Evolutionary conservation across 1,140 invertebrate genomes (phyloP), one percentile per base, ranked within the genome.

Genomic region (Drosophila oshimai): DNA sequence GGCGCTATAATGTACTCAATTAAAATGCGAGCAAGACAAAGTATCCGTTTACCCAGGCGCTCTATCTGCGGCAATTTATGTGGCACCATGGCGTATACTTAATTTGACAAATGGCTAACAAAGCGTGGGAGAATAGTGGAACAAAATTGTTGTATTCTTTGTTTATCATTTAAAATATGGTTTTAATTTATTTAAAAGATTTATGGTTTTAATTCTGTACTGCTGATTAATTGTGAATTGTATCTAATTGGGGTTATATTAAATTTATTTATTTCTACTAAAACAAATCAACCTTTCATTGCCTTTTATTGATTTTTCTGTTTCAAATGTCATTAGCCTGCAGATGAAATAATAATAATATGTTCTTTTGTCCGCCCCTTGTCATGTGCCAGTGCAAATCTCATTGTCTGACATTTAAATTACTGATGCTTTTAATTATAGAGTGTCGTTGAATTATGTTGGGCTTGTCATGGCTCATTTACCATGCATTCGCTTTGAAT

Each of bases 1-100:
- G 29, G 18, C 45, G 9, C 13, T 71, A 44, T 71, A 71, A 71
- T 71, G 68, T 49, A 50, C 53, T 71, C 33, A 34, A 62, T 62
- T 72, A 72, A 72, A 72, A 72, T 61, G 31, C 28, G 54, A 39
- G 44, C 44, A 70, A 50, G 53, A 41, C 62, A 41, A 70, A 68
- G 64, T 69, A 29, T 41, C 29, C 51, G 33, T 36, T 69, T 28
- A 57, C 58, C 51, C 51, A 20, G 37, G 18, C 53, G 22, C 58
- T 62, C 53, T 64, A 64, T 64, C 34, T 47, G 42, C 33, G 42
- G 26, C 17, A 26, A 49, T 64, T 64, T 46, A 46, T 62, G 61
- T 42, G 55, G 6, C 41, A 37, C 61, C 57, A 47, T 39, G 67
- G 69, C 69, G 39, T 47, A 45, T 71, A 71, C 53, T 72, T 61